Percentiles rank a stretch among this genome's conserved stretches.
Evolutionary conservation across 2,797 vertebrate species (phyloP).

Genomic region (Clarias laeviceps): DNA sequence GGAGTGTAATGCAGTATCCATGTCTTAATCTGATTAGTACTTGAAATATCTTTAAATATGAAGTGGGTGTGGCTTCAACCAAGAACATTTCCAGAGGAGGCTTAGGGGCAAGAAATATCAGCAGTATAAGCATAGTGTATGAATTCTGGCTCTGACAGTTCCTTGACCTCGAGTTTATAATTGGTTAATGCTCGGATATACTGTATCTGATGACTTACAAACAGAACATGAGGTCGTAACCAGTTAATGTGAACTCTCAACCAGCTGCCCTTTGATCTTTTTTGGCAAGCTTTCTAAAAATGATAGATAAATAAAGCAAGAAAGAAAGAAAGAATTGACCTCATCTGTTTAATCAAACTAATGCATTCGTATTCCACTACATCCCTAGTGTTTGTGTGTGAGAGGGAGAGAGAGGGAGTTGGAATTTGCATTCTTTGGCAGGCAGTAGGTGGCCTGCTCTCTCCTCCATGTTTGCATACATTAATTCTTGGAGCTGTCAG

Average conservation of each 20-base stretch:
- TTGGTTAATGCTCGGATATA: background rate
- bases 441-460: constrained; percentile 32
- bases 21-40: background rate
- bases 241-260: background rate
- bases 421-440: constrained; percentile 50
- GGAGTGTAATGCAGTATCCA: too few relatives aligned
- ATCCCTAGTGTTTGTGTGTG: background rate
- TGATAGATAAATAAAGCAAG: background rate
- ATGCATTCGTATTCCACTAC: background rate
- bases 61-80: background rate
- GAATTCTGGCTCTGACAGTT: background rate
- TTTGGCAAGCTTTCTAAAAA: background rate
- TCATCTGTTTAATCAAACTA: background rate
- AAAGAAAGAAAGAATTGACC: too few relatives aligned
- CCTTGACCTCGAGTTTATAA: background rate
- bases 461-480: constrained; percentile 41
- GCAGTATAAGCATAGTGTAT: background rate
- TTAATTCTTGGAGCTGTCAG: constrained; percentile 51
- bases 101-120: background rate
- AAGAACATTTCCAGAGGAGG: background rate
- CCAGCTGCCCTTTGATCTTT: background rate
- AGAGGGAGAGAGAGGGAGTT: constrained; percentile 16
- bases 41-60: background rate
- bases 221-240: background rate
- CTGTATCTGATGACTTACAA: background rate